Conservation (phyloP, 1,140 invertebrate genomes). For the Sycophaga agraensis region DNA sequence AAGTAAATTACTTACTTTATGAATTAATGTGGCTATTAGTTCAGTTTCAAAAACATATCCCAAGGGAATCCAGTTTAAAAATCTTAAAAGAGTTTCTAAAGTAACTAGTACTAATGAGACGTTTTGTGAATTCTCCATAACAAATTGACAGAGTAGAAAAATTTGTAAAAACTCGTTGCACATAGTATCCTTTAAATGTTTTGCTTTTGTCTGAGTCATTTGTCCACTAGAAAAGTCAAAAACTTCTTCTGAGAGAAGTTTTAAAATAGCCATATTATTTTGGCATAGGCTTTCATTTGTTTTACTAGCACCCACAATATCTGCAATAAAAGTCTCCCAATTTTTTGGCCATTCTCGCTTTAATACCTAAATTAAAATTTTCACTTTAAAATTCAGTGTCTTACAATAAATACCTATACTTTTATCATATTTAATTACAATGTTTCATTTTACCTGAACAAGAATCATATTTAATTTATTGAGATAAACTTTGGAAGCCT, state of each 20-base stretch:
- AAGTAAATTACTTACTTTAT: conserved; percentile 72
- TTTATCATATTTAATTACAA: not conserved
- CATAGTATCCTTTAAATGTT: conserved; percentile 99
- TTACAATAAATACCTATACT: not conserved
- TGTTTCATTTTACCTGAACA: conserved; percentile 67
- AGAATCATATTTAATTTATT: conserved; percentile 99
- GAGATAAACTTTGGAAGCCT: conserved; percentile 93
- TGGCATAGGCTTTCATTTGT: conserved; percentile 98
- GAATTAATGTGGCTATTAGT: conserved; percentile 91
- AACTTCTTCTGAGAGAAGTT: conserved; percentile 96
- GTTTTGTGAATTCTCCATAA: conserved; percentile 97
- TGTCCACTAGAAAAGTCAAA: conserved; percentile 98
- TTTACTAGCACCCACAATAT: conserved; percentile 98
- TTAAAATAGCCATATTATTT: conserved; percentile 99
- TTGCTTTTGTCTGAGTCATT: conserved; percentile 98
- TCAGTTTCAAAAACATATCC: conserved; percentile 99
- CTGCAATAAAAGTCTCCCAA: conserved; percentile 98
- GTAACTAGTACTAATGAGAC: conserved; percentile 91
- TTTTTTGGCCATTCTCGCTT: conserved; percentile 99
- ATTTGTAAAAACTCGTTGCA: conserved; percentile 98
- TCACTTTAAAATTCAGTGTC: no score
- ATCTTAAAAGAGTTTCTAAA: conserved; percentile 92
- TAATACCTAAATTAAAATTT: conserved; percentile 71
- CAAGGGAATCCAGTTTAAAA: conserved; percentile 99
- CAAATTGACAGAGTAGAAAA: conserved; percentile 96